phyloP scores from a whole-genome alignment of 2,888 invertebrate genomes.

The Mythimna albipuncta region DNA sequence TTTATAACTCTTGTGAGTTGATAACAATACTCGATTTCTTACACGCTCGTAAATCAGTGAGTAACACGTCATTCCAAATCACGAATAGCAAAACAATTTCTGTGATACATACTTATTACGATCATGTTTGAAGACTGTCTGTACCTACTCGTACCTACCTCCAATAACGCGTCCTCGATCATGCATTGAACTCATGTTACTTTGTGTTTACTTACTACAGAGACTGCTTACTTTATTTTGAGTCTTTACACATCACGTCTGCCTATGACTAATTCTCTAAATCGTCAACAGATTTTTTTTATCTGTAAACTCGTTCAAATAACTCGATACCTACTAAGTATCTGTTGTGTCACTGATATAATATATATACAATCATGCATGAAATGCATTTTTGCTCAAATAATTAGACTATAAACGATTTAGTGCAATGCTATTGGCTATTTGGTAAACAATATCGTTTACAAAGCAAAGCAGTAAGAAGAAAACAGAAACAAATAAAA shows the following conservation, averaged over 20 bases:
- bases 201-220: slow-evolving; percentile 12
- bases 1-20: neutral
- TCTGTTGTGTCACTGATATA: slow-evolving; percentile 1
- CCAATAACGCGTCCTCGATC: slow-evolving; percentile 26
- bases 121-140: slow-evolving; percentile 30
- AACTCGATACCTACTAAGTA: no score
- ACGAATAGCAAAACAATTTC: slow-evolving; percentile 33
- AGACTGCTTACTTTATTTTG: neutral
- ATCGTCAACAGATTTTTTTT: neutral
- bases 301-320: neutral
- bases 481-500: no score
- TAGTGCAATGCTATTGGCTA: neutral
- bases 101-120: slow-evolving; percentile 12
- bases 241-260: slow-evolving; percentile 2
- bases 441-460: neutral
- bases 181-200: slow-evolving; percentile 39
- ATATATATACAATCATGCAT: no score
- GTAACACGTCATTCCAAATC: slow-evolving; percentile 12
- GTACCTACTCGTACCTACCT: neutral
- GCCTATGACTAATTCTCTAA: slow-evolving; percentile 13
- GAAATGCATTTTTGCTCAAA: no score
- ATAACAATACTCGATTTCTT: slow-evolving; percentile 19
- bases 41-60: slow-evolving; percentile 5
- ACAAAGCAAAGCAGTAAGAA: no score
- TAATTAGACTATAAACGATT: neutral